A percentile compares a stretch with the other conserved stretches of the same genome.
Conservation (phyloP, 1,140 invertebrate genomes). For the Venustaconcha ellipsiformis region DNA sequence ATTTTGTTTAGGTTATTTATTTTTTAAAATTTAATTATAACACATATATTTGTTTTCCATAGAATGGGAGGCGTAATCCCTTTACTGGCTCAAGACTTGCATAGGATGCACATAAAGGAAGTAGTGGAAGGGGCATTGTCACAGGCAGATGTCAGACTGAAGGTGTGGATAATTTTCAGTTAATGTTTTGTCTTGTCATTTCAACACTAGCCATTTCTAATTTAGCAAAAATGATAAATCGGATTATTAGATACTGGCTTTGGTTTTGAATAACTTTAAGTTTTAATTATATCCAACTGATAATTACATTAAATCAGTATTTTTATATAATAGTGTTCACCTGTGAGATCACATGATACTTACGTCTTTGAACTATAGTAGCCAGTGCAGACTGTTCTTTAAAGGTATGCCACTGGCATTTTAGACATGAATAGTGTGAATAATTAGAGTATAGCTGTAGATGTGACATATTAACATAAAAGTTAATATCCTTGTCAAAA, state of each 20-base stretch:
- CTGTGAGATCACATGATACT: too few relatives aligned
- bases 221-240: neutral
- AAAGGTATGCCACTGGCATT: too few relatives aligned
- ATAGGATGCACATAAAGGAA: constrained; percentile 82
- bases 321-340: too few relatives aligned
- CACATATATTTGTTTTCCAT: constrained; percentile 27
- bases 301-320: neutral
- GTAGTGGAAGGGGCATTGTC: constrained; percentile 80
- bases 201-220: neutral
- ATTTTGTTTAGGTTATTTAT: too few relatives aligned
- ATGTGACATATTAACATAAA: too few relatives aligned
- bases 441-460: too few relatives aligned
- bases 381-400: too few relatives aligned
- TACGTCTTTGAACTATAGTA: too few relatives aligned
- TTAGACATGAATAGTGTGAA: too few relatives aligned
- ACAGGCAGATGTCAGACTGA: constrained; percentile 76
- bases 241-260: neutral
- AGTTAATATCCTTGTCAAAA: too few relatives aligned
- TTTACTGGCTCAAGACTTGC: constrained; percentile 83
- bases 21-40: too few relatives aligned
- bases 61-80: constrained; percentile 95
- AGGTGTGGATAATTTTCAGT: constrained; percentile 48
- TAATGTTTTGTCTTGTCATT: neutral
- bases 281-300: neutral
- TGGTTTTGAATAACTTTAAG: neutral